Evolutionary conservation across 1,140 invertebrate genomes (phyloP), one percentile per base, ranked within the genome.

Genomic region (Bilobella aurantiaca): DNA sequence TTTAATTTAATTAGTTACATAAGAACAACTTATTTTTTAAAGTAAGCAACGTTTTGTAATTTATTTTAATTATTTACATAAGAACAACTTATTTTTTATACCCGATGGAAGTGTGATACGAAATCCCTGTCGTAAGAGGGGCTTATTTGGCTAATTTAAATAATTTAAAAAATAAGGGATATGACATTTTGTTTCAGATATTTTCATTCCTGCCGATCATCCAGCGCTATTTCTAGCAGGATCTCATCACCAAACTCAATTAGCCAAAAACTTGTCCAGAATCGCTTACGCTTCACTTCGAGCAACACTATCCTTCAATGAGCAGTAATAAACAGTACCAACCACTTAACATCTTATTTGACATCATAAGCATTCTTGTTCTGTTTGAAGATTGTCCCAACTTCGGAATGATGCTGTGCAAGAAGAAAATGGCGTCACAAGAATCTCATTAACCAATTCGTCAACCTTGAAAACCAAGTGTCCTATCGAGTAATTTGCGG

Each of bases 171-270:
- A n/a, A n/a, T n/a, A n/a, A n/a, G n/a, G n/a, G n/a, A n/a, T n/a
- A n/a, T n/a, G n/a, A n/a, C n/a, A n/a, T n/a, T 72, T 67, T 57
- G 70, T 73, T 74, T n/a, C 73, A 88, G 86, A 86, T 63, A 73
- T 86, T 27, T 82, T 80, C 74, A 75, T 89, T n/a, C 78, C 81
- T 18, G 75, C 78, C 21, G 82, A 83, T 62, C 82, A 87, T 73
- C 86, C 87, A n/a, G 86, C 85, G 1, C 79, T 80, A n/a, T 86
- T 83, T 74, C 82, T 89, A 29, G 87, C 86, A 1, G 82, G 83
- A 2, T 88, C 89, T 77, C 88, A 87, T 74, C 81, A 82, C 56
- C 86, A 87, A 46, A 82, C 81, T 1, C 80, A 83, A 46, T 82
- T 83, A 69, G 82, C 85, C 1, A 80, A 81, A 64, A 77, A 79